Evolutionary conservation across 2,888 invertebrate species (phyloP).

Genomic region (Lithosia quadra): DNA sequence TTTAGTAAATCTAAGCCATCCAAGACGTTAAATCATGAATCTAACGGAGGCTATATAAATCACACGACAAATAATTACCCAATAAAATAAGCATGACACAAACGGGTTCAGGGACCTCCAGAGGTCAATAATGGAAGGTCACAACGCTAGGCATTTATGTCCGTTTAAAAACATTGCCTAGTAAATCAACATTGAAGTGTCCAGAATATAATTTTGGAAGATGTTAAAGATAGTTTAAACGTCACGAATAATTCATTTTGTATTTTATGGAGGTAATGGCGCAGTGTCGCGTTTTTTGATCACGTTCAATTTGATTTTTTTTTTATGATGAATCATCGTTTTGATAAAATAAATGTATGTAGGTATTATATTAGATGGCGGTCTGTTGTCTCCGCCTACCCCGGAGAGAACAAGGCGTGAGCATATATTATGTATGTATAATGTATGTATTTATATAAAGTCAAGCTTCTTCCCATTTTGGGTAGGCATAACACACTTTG

Average conservation of each 20-base stretch:
- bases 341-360: no score
- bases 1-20: slow-evolving; percentile 41
- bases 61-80: slow-evolving; percentile 63
- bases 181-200: slow-evolving; percentile 42
- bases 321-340: not conserved
- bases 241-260: slow-evolving; percentile 7
- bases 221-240: slow-evolving; percentile 18
- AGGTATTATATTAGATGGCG: no score
- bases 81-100: slow-evolving; percentile 62
- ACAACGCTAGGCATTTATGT: slow-evolving; percentile 34
- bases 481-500: no score
- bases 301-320: not conserved
- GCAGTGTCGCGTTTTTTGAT: not conserved
- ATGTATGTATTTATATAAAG: no score
- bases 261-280: slow-evolving; percentile 2
- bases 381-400: no score
- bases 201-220: slow-evolving; percentile 22
- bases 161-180: slow-evolving; percentile 28
- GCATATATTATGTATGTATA: no score
- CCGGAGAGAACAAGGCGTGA: no score
- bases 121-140: slow-evolving; percentile 39
- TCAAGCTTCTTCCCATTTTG: no score
- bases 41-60: slow-evolving; percentile 61
- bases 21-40: slow-evolving; percentile 53
- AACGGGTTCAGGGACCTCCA: slow-evolving; percentile 41